Evolutionary conservation across 2,888 invertebrate genomes (phyloP), one percentile per base, ranked within the genome.

Genomic region (Pocota personata): DNA sequence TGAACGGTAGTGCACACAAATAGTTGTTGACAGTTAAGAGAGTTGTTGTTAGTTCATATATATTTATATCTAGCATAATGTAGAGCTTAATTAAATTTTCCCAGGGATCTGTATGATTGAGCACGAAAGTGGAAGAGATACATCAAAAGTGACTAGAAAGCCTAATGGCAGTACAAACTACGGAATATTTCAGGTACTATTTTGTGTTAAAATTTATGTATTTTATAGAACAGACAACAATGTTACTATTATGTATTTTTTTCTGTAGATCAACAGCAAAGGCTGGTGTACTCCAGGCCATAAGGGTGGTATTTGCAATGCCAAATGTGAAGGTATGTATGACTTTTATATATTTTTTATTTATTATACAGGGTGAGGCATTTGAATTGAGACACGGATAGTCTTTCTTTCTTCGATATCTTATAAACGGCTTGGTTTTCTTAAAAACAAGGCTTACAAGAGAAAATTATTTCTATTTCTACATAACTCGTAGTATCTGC

Each of bases 271-370:
- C 79, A 95, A 93, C 91, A 95, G 94, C 90, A 94, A 93, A 88
- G 94, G 94, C 50, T 95, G 95, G 94, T 96, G 96, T 91, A 93
- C 93, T 87, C 94, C 94, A 78, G 94, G 94, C 3, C 92, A 93
- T 58, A 93, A 93, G 83, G 95, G 95, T 4, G 95, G 95, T 5
- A 92, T 94, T 67, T 96, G 95, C 91, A 94, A 94, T 89, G 94
- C 94, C 89, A 94, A 94, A 89, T 95, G 95, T 91, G 95, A 95
- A 94, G 95, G 95, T 95, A 92, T 89, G 50, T 12, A 19, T 14
- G 4, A 5, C 21, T 24, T 3, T 7, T 40, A 0, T 7, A 27
- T 16, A 19, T 4, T 16, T 0, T 12, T 0, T 7, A 16, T n/a
- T 43, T n/a, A 35, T 14, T 27, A 2, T 10, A 8, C 30, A 10